A percentile compares a stretch with the other conserved stretches of the same genome.
These are phyloP conservation scores for Chanos chanos DNA, from an alignment of 2,797 vertebrate genomes.

Conservation along the genomic window DNA sequence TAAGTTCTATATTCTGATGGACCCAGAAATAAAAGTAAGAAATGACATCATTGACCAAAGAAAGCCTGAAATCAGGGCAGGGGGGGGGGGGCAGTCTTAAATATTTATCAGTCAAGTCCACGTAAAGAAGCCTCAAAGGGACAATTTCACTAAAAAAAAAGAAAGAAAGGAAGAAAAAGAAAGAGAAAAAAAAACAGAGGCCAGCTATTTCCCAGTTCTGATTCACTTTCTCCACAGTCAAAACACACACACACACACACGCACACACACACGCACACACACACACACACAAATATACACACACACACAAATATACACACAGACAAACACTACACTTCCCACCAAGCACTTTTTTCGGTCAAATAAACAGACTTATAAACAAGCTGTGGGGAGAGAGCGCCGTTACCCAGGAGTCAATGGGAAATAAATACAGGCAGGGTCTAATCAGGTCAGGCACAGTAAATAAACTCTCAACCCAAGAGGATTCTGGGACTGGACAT, in stretches of 20 bases:
- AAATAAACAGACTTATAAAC: slow-evolving; percentile 68
- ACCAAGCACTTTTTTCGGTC: slow-evolving; percentile 63
- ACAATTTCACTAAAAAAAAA: slow-evolving; percentile 61
- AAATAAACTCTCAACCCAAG: slow-evolving; percentile 44
- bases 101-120: slow-evolving; percentile 68
- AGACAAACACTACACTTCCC: slow-evolving; percentile 55
- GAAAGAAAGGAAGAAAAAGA: no score
- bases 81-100: slow-evolving; percentile 55
- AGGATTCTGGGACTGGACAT: slow-evolving; percentile 39
- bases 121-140: slow-evolving; percentile 64
- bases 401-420: slow-evolving; percentile 49
- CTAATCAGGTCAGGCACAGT: slow-evolving; percentile 42
- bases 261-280: slow-evolving; percentile 44
- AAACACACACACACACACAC: slow-evolving; percentile 35
- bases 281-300: slow-evolving; percentile 40
- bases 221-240: slow-evolving; percentile 52
- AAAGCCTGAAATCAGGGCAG: slow-evolving; percentile 62
- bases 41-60: slow-evolving; percentile 65
- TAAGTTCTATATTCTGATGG: slow-evolving; percentile 22
- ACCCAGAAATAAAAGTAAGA: slow-evolving; percentile 28
- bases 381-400: slow-evolving; percentile 53
- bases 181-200: slow-evolving; percentile 64
- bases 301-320: slow-evolving; percentile 36
- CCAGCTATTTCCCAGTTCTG: slow-evolving; percentile 69
- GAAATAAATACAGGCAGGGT: slow-evolving; percentile 49